Percentiles rank a stretch among this genome's conserved stretches.
These are phyloP conservation scores for Limonius californicus DNA, from an alignment of 1,140 invertebrate genomes.

Conservation along the genomic window DNA sequence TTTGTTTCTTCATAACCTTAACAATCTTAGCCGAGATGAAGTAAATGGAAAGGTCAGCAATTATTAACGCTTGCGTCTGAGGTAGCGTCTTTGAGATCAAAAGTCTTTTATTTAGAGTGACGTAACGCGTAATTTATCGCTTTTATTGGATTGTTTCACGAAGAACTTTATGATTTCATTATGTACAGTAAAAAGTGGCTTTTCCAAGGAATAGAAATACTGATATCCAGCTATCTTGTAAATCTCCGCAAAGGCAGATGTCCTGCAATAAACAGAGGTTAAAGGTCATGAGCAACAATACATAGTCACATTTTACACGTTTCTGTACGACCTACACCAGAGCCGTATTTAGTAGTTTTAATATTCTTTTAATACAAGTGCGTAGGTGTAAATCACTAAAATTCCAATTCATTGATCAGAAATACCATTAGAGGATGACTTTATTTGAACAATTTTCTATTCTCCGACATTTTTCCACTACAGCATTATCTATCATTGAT, in stretches of 20 bases:
- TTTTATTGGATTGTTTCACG: not conserved
- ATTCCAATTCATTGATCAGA: too few species aligned
- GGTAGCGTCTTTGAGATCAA: not conserved
- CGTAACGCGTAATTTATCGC: not conserved
- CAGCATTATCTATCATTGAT: too few species aligned
- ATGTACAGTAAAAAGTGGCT: not conserved
- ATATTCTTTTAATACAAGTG: too few species aligned
- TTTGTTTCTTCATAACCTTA: too few species aligned
- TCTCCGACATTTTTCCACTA: too few species aligned
- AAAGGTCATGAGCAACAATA: not conserved
- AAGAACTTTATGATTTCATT: not conserved
- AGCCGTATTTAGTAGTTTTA: too few species aligned
- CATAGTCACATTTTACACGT: slow-evolving; percentile 1
- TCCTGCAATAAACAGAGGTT: not conserved
- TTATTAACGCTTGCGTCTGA: not conserved
- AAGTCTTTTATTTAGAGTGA: not conserved
- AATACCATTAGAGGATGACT: too few species aligned
- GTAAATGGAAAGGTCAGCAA: not conserved
- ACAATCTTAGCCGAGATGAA: not conserved
- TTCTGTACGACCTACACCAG: not conserved
- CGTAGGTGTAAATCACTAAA: too few species aligned
- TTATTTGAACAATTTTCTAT: too few species aligned
- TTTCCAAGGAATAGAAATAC: not conserved
- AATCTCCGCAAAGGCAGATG: not conserved
- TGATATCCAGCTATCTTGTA: not conserved